Percentiles rank a stretch among this genome's conserved stretches.
phyloP scores from a whole-genome alignment of 2,113 vertebrate species.

The Trachemys scripta region DNA sequence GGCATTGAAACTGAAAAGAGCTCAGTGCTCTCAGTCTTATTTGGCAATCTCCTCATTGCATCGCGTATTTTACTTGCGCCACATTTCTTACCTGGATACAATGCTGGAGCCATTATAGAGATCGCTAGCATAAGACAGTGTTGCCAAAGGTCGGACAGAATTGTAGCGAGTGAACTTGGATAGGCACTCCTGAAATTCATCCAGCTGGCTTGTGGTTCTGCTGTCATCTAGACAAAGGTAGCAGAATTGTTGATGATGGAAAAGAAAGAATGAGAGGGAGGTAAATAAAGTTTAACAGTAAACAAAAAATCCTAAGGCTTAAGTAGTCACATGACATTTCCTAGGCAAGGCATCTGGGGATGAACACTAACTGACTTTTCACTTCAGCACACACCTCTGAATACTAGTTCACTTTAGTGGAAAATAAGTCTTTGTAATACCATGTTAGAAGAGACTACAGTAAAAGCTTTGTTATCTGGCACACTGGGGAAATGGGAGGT shows the following conservation, averaged over 20 bases:
- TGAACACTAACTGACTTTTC: background rate
- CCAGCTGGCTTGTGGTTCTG: constrained; percentile 94
- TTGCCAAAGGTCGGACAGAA: constrained; percentile 95
- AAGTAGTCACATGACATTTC: background rate
- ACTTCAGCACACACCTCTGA: background rate
- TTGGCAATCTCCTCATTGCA: background rate
- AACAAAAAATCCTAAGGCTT: background rate
- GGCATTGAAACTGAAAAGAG: background rate
- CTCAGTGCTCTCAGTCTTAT: background rate
- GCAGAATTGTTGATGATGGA: background rate
- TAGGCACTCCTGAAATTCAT: constrained; percentile 98
- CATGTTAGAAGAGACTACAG: background rate
- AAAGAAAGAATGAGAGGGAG: background rate
- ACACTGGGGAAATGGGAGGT: too few relatives aligned
- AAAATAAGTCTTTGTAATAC: constrained; percentile 3
- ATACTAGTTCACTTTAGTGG: background rate
- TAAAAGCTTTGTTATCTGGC: too few relatives aligned
- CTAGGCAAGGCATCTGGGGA: background rate
- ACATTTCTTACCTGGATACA: constrained; percentile 92
- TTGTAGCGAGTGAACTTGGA: constrained; percentile 99
- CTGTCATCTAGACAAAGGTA: constrained; percentile 87
- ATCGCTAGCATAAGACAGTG: constrained; percentile 96
- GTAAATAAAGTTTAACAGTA: background rate
- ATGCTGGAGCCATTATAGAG: constrained; percentile 99
- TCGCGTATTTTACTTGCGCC: background rate